Conservation (phyloP, 2,888 invertebrate genomes). For the Melolontha melolontha region DNA sequence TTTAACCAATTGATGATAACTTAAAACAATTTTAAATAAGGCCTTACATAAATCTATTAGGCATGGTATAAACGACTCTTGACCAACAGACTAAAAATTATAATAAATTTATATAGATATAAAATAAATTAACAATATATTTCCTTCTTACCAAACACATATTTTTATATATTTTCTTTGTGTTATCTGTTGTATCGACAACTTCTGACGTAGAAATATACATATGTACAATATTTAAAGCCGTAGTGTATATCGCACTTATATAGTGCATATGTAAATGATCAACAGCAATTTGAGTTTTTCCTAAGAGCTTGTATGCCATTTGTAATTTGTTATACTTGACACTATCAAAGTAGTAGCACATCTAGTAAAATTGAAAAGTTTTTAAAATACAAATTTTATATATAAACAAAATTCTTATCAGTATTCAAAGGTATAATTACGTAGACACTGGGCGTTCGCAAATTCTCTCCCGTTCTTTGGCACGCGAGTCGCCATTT, state of each 20-base stretch:
- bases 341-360: conserved; percentile 80
- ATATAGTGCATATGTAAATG: conserved; percentile 96
- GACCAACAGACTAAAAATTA: conserved; percentile 66
- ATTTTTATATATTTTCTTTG: conserved; percentile 83
- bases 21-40: conserved; percentile 83
- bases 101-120: not conserved
- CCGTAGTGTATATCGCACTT: conserved; percentile 88
- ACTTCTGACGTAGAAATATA: conserved; percentile 64
- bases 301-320: conserved; percentile 90
- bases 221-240: conserved; percentile 70
- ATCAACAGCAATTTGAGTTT: conserved; percentile 88
- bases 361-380: conserved; percentile 63
- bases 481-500: too few species aligned
- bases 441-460: too few species aligned
- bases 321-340: conserved; percentile 86
- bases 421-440: too few species aligned
- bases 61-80: conserved; percentile 78
- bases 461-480: too few species aligned
- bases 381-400: not conserved
- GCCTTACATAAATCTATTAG: conserved; percentile 88
- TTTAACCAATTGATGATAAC: conserved; percentile 80
- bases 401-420: too few species aligned
- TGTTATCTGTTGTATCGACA: conserved; percentile 63
- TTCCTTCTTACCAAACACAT: conserved; percentile 73
- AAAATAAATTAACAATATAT: not conserved